Percentiles rank a stretch among this genome's conserved stretches.
Conservation (phyloP, 2,888 invertebrate genomes). For the Drosophila koepferae region DNA sequence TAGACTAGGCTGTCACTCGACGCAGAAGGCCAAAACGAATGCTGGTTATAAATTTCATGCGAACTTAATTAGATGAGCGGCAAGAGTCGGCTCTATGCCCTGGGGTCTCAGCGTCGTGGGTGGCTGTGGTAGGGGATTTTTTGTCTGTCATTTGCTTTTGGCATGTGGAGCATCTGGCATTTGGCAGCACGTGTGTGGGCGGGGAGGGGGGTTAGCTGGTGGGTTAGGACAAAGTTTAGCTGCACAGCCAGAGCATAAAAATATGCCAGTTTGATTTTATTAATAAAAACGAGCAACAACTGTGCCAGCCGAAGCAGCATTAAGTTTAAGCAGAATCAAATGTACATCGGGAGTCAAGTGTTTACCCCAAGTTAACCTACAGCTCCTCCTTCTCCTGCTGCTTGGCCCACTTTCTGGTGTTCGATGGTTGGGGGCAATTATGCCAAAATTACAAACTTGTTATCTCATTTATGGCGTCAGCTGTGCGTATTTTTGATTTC, state of each 20-base stretch:
- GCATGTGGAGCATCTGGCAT: slow-evolving; percentile 42
- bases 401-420: slow-evolving; percentile 4
- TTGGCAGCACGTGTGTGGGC: slow-evolving; percentile 25
- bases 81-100: slow-evolving; percentile 22
- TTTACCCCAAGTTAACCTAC: slow-evolving; percentile 22
- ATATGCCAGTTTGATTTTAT: slow-evolving; percentile 50
- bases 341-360: slow-evolving; percentile 31
- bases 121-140: background rate
- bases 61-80: slow-evolving; percentile 49
- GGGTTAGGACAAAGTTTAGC: slow-evolving; percentile 29
- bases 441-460: slow-evolving; percentile 76
- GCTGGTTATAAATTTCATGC: slow-evolving; percentile 40
- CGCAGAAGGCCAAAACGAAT: slow-evolving; percentile 34
- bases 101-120: background rate
- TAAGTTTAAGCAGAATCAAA: slow-evolving; percentile 36
- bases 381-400: background rate
- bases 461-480: slow-evolving; percentile 77
- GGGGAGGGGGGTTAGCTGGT: background rate
- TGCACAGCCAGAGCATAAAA: slow-evolving; percentile 17
- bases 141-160: slow-evolving; percentile 36
- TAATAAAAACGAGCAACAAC: slow-evolving; percentile 55
- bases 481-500: slow-evolving; percentile 74
- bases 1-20: slow-evolving; percentile 17
- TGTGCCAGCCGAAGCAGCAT: slow-evolving; percentile 22
- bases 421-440: slow-evolving; percentile 56